Percentiles rank a stretch among this genome's conserved stretches.
phyloP scores from a whole-genome alignment of 2,888 invertebrate genomes.

The Tachina fera region DNA sequence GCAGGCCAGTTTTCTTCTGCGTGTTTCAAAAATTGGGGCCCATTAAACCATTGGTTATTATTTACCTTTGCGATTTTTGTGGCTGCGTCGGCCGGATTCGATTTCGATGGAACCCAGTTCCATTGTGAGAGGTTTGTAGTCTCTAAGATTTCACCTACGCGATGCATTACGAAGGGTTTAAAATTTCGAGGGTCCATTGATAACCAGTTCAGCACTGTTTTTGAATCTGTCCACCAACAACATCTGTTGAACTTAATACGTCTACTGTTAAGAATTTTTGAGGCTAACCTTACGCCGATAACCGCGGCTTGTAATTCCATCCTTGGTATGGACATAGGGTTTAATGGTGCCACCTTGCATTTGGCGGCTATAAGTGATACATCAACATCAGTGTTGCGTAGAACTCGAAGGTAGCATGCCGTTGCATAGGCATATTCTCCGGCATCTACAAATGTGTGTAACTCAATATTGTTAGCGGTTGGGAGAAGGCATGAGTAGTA shows the following conservation, averaged over 20 bases:
- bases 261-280: neutral
- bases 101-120: constrained; percentile 8
- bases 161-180: constrained; percentile 6
- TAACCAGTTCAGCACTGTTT: neutral
- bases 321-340: neutral
- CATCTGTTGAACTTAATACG: neutral
- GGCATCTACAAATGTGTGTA: neutral
- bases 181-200: neutral
- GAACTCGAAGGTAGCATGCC: neutral
- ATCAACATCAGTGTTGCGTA: neutral
- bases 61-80: constrained; percentile 1
- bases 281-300: neutral
- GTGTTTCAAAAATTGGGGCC: too few species aligned
- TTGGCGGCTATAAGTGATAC: neutral
- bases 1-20: too few species aligned
- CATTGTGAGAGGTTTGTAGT: neutral
- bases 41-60: too few species aligned
- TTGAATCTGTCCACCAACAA: neutral
- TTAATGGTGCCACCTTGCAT: neutral
- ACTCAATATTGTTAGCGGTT: neutral
- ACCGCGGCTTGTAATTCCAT: neutral
- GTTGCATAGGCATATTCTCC: neutral
- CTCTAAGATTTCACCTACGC: constrained; percentile 15
- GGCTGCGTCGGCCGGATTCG: constrained; percentile 9
- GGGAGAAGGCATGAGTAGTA: neutral